Conservation (phyloP, 2,888 invertebrate species). For the Brachylomia viminalis region DNA sequence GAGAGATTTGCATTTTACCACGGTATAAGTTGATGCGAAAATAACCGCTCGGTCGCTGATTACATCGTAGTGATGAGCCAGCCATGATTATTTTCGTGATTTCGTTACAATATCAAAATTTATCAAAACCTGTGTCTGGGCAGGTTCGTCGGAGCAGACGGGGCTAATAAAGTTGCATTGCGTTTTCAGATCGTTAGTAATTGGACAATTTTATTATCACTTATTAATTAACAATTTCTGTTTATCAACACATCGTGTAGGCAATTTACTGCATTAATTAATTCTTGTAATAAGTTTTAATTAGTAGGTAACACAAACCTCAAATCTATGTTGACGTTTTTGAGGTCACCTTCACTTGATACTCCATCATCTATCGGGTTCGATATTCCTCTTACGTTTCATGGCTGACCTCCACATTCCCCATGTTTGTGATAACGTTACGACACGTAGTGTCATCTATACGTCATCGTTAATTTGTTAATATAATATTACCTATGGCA, state of each 20-base stretch:
- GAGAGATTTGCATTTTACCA: neutral
- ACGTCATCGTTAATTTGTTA: constrained; percentile 6
- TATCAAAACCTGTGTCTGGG: neutral
- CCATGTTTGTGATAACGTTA: neutral
- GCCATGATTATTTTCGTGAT: neutral
- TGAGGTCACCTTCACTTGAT: constrained; percentile 21
- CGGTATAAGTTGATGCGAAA: neutral
- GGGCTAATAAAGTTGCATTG: neutral
- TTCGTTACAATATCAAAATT: neutral
- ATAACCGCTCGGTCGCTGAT: neutral
- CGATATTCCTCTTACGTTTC: neutral
- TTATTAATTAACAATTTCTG: constrained; percentile 13
- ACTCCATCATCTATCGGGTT: neutral
- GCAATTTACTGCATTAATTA: neutral
- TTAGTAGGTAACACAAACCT: neutral
- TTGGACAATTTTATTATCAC: constrained; percentile 7
- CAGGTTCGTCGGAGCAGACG: neutral
- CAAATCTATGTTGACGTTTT: neutral
- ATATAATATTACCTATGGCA: constrained; percentile 4
- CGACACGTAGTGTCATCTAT: constrained; percentile 8
- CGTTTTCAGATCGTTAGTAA: constrained; percentile 1
- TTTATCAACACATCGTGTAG: neutral
- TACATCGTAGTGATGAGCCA: neutral
- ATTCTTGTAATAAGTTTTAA: constrained; percentile 9
- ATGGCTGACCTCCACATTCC: constrained; percentile 10